These are phyloP conservation scores for Crotalus helleri DNA, from an alignment of 2,113 vertebrate species.

Conservation along the genomic window DNA sequence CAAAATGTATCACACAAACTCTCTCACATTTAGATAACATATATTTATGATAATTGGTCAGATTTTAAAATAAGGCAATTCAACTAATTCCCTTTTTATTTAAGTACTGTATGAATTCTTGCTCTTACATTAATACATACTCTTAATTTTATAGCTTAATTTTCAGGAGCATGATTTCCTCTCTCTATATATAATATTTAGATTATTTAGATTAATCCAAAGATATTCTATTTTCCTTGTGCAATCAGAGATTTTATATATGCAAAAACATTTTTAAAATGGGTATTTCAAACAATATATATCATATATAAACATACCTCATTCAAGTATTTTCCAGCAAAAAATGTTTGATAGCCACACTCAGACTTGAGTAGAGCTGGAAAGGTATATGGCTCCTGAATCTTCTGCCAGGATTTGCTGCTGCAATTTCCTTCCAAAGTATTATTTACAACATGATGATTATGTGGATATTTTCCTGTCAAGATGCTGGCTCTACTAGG, in stretches of 20 bases:
- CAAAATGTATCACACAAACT: neutral
- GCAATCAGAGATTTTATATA: neutral
- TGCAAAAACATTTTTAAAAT: neutral
- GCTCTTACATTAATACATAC: neutral
- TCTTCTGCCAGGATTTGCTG: constrained; percentile 93
- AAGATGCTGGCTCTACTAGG: constrained; percentile 95
- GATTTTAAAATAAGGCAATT: neutral
- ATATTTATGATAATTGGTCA: neutral
- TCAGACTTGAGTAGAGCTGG: constrained; percentile 78
- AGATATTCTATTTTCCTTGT: neutral
- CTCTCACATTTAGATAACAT: neutral
- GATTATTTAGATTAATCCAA: neutral
- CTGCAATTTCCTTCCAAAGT: constrained; percentile 97
- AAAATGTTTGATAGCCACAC: constrained; percentile 91
- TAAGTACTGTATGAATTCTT: neutral
- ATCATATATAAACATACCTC: constrained; percentile 72
- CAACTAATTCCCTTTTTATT: neutral
- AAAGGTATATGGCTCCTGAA: constrained; percentile 85
- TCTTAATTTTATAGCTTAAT: neutral
- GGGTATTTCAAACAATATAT: neutral
- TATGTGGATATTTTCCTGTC: constrained; percentile 95
- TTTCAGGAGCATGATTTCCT: neutral
- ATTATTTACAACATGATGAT: constrained; percentile 96
- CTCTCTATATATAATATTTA: neutral
- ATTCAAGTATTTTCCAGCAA: constrained; percentile 96